Percentiles rank a stretch among this genome's conserved stretches.
These are phyloP conservation scores for Stegophylla sp. DNA, from an alignment of 2,888 invertebrate genomes.

Conservation along the genomic window DNA sequence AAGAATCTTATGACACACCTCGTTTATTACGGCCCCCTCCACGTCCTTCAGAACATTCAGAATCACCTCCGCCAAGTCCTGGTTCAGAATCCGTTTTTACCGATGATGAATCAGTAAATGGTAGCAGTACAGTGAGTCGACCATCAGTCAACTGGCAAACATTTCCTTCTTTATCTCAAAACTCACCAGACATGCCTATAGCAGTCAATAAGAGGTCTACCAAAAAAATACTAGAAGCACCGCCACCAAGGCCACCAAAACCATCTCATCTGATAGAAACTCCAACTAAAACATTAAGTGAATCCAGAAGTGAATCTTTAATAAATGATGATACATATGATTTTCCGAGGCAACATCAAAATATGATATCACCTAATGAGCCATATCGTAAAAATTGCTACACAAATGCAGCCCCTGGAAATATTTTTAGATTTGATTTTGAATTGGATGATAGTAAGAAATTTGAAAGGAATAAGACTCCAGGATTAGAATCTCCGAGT, in stretches of 20 bases:
- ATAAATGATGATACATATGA: conserved; percentile 69
- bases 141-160: conserved; percentile 67
- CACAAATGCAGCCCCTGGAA: conserved; percentile 70
- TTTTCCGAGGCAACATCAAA: conserved; percentile 75
- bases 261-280: conserved; percentile 69
- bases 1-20: conserved; percentile 64
- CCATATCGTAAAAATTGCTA: conserved; percentile 68
- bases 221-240: conserved; percentile 62
- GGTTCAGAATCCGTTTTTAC: conserved; percentile 74
- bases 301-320: conserved; percentile 63
- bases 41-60: conserved; percentile 62
- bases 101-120: conserved; percentile 70
- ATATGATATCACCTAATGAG: conserved; percentile 62
- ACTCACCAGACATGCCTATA: conserved; percentile 67
- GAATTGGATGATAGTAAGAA: conserved; percentile 61
- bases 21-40: conserved; percentile 63
- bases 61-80: conserved; percentile 69
- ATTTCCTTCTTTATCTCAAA: conserved; percentile 69
- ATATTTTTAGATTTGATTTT: conserved; percentile 67
- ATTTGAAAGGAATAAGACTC: conserved; percentile 64
- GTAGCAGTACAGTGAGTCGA: conserved; percentile 53
- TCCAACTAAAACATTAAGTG: conserved; percentile 62
- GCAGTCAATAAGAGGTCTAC: conserved; percentile 59
- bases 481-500: conserved; percentile 66
- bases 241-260: conserved; percentile 80